Evolutionary conservation across 2,888 invertebrate species (phyloP), one percentile per base, ranked within the genome.

Genomic region (Corythucha ciliata): DNA sequence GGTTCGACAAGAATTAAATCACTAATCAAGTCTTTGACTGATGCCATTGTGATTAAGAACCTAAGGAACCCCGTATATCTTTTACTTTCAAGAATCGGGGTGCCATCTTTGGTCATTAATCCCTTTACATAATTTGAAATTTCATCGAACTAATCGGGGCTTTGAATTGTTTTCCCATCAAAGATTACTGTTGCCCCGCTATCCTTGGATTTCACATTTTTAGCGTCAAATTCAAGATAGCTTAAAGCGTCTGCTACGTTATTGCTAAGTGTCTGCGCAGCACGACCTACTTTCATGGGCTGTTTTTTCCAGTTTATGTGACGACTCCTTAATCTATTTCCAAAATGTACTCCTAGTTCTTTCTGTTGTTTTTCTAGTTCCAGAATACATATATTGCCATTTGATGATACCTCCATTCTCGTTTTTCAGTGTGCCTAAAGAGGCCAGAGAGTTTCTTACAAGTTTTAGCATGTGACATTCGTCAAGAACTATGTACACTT

Each of bases 381-480:
- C n/a, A 20, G 8, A 24, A 14, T 40, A 14, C 12, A 40, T 8
- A 8, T 20, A 40, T 8, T 40, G 10, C 40, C 40, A 40, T 25
- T 40, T 40, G 8, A 40, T 40, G 2, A 12, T 25, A 20, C 22
- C 8, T 2, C 22, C 22, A 10, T 18, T 21, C 16, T 22, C 36
- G 27, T 57, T 42, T 10, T 37, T 16, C 2, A 58, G 18, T 39
- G 12, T 7, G 52, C 44, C 16, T 1, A 36, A 12, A n/a, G 48
- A 41, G 12, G 36, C 54, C 8, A 59, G 37, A 7, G 53, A 24
- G 47, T 59, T 59, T 20, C 57, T 37, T 0, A 59, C 54, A 26
- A 57, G 46, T 33, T 56, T 57, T n/a, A 54, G 39, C 55, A 57
- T 56, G 25, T 56, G 59, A 41, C 53, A 48, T 14, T 57, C 52